Percentiles rank a stretch among this genome's conserved stretches.
Evolutionary conservation across 2,113 vertebrate genomes (phyloP).

Genomic region (Numida meleagris): DNA sequence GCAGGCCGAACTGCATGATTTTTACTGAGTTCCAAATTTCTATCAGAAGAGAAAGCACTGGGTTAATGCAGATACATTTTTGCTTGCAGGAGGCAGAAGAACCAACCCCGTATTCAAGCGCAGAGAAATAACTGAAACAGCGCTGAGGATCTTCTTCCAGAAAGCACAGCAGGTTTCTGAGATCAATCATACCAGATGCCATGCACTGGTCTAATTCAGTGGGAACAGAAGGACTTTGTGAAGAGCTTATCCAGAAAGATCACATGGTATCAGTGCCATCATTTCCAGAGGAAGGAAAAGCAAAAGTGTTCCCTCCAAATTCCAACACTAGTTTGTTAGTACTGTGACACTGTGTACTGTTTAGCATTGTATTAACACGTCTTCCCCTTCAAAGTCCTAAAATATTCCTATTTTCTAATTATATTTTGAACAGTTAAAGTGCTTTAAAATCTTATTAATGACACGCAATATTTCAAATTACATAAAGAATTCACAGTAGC

Average conservation of each 20-base stretch:
- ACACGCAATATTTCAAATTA: neutral
- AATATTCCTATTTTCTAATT: neutral
- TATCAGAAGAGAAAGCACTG: neutral
- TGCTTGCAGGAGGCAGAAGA: neutral
- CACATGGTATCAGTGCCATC: neutral
- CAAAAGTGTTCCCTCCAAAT: neutral
- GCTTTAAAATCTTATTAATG: neutral
- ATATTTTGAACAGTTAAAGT: neutral
- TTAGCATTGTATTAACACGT: neutral
- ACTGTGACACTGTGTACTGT: neutral
- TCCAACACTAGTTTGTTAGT: neutral
- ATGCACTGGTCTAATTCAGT: neutral
- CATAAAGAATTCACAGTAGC: neutral
- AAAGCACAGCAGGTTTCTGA: rapidly evolving
- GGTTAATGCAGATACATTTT: neutral
- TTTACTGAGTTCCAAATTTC: neutral
- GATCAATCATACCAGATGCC: neutral
- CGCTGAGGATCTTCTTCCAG: neutral
- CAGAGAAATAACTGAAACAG: neutral
- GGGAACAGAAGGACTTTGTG: neutral
- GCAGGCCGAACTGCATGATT: neutral
- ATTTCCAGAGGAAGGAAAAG: neutral
- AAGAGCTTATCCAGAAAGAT: neutral
- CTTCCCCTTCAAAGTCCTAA: neutral
- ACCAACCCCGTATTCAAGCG: neutral